phyloP scores from a whole-genome alignment of 1,140 invertebrate species.

The Brachionus calyciflorus region DNA sequence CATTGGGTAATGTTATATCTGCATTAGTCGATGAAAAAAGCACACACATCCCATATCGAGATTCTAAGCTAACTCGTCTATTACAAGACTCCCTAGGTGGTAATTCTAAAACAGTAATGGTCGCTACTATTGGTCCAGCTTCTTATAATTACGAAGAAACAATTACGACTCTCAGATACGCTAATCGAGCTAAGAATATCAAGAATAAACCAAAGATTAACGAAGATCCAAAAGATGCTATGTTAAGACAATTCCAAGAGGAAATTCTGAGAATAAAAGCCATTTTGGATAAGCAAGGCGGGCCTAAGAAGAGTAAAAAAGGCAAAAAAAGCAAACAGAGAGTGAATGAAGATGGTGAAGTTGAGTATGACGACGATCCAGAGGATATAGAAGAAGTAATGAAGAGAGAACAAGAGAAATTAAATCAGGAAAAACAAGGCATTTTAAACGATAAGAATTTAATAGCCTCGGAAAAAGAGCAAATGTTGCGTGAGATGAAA shows the following conservation, averaged over 20 bases:
- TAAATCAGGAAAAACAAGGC: constrained; percentile 64
- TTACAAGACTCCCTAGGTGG: constrained; percentile 59
- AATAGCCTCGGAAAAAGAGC: constrained; percentile 65
- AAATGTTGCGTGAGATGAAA: constrained; percentile 65
- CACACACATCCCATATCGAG: constrained; percentile 55
- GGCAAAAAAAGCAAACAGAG: constrained; percentile 35
- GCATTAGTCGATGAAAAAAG: constrained; percentile 70
- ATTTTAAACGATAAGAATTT: constrained; percentile 64
- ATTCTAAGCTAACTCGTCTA: constrained; percentile 60
- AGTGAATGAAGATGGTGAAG: constrained; percentile 46
- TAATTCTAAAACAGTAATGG: constrained; percentile 62
- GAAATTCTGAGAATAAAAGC: constrained; percentile 58
- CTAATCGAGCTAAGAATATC: constrained; percentile 89
- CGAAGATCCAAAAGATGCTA: constrained; percentile 83
- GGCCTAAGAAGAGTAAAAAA: constrained; percentile 8
- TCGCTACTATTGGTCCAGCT: constrained; percentile 60
- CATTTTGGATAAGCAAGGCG: constrained; percentile 56
- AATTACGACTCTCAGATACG: constrained; percentile 69
- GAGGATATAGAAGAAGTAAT: constrained; percentile 60
- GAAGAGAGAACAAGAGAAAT: constrained; percentile 60
- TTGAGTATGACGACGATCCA: constrained; percentile 52
- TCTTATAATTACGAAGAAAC: constrained; percentile 62
- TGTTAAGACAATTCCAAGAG: constrained; percentile 59
- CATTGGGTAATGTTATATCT: constrained; percentile 89
- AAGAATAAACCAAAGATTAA: constrained; percentile 92